Evolutionary conservation across 2,797 vertebrate species (phyloP).

Genomic region (Falco concolor): DNA sequence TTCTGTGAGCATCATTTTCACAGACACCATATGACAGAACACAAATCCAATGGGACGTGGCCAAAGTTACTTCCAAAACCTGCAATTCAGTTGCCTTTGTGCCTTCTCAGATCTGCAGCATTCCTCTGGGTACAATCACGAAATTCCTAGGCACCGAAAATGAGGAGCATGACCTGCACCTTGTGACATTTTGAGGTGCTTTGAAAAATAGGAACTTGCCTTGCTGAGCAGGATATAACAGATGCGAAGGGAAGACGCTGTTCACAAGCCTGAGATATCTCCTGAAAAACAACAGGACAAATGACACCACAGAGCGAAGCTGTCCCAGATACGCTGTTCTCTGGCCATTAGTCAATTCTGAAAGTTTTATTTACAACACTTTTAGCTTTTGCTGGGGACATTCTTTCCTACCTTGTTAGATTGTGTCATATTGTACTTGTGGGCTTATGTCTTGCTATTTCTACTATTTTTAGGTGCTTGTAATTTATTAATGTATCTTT

Average conservation of each 20-base stretch:
- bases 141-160: not conserved
- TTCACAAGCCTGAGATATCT: not conserved
- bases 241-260: not conserved
- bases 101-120: not conserved
- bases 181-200: not conserved
- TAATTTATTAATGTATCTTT: slow-evolving; percentile 54
- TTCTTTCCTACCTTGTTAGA: not conserved
- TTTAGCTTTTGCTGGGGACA: not conserved
- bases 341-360: not conserved
- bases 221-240: not conserved
- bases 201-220: not conserved
- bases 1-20: not conserved
- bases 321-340: not conserved
- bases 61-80: not conserved
- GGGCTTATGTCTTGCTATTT: not conserved
- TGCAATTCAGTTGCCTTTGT: not conserved
- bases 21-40: not conserved
- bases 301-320: not conserved
- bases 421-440: not conserved
- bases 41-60: not conserved
- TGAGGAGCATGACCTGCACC: not conserved
- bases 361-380: not conserved
- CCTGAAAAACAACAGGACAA: not conserved
- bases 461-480: not conserved
- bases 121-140: not conserved